These are phyloP conservation scores for Blastomussa wellsi DNA, from an alignment of 92 coral and sea anemone species.

Conservation along the genomic window DNA sequence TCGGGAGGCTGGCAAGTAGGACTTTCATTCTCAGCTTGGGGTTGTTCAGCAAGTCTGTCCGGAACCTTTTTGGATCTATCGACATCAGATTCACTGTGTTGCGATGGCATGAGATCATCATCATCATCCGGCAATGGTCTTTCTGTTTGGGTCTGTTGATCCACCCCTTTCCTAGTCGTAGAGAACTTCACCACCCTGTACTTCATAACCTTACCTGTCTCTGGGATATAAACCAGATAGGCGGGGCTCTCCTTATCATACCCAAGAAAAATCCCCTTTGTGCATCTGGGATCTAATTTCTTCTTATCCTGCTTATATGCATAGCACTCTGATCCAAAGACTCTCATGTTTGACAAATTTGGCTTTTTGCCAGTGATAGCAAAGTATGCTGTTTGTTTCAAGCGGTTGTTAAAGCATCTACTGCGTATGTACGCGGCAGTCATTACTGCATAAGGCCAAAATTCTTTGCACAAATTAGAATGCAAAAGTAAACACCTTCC, in stretches of 20 bases:
- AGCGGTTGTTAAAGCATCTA: conserved; percentile 57
- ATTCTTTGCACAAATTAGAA: conserved; percentile 36
- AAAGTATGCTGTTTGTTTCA: conserved; percentile 56
- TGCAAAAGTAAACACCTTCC: conserved; percentile 55
- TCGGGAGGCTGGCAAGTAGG: too few relatives aligned
- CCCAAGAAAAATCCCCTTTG: too few relatives aligned
- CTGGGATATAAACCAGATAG: conserved; percentile 51
- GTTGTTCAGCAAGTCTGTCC: too few relatives aligned
- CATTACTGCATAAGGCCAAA: conserved; percentile 70
- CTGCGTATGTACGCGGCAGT: too few relatives aligned
- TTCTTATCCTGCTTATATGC: conserved; percentile 51
- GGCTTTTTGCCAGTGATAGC: conserved; percentile 61
- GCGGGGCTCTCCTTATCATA: conserved; percentile 51
- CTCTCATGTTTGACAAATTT: conserved; percentile 25
- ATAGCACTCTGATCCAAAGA: conserved; percentile 65
- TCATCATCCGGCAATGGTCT: conserved; percentile 2
- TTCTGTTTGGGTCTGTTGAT: conserved; percentile 56
- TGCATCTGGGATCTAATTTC: too few relatives aligned
- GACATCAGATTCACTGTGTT: too few relatives aligned
- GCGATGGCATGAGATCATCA: too few relatives aligned
- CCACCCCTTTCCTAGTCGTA: conserved; percentile 43
- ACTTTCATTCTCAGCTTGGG: too few relatives aligned
- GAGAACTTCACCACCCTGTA: conserved; percentile 49
- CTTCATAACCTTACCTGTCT: conserved; percentile 40
- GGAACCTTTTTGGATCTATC: too few relatives aligned